These are phyloP conservation scores for Malthinus seriepunctatus DNA, from an alignment of 2,888 invertebrate species.

Conservation along the genomic window DNA sequence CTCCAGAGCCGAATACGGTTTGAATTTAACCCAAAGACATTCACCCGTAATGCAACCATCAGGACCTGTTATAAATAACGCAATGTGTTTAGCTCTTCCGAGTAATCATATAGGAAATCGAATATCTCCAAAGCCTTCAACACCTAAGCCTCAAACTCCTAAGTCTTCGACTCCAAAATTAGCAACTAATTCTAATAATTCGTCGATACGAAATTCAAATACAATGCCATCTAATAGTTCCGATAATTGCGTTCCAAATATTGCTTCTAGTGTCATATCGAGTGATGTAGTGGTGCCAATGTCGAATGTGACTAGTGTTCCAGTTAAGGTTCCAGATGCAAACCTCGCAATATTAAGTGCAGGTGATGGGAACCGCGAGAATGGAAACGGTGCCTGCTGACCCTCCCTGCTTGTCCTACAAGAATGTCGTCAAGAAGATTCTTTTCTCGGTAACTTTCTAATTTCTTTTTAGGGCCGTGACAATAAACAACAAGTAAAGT, in stretches of 20 bases:
- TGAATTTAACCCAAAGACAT: constrained; percentile 47
- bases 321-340: constrained; percentile 19
- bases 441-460: constrained; percentile 48
- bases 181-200: constrained; percentile 14
- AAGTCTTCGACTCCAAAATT: constrained; percentile 45
- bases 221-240: constrained; percentile 9
- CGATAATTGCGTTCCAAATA: constrained; percentile 12
- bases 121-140: constrained; percentile 45
- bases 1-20: constrained; percentile 43
- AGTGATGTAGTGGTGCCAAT: constrained; percentile 14
- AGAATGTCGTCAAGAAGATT: constrained; percentile 48
- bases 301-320: constrained; percentile 16
- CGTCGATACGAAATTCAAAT: constrained; percentile 1
- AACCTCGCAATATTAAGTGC: constrained; percentile 42
- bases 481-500: neutral
- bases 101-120: constrained; percentile 38
- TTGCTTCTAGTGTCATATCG: constrained; percentile 10
- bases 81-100: constrained; percentile 36
- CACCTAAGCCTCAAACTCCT: constrained; percentile 42
- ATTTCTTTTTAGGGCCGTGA: neutral
- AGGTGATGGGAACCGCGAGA: constrained; percentile 52
- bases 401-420: constrained; percentile 49
- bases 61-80: constrained; percentile 48
- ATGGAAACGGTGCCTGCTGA: constrained; percentile 55
- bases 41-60: constrained; percentile 54